phyloP scores from a whole-genome alignment of 2,888 invertebrate genomes.

The Acleris cristana region DNA sequence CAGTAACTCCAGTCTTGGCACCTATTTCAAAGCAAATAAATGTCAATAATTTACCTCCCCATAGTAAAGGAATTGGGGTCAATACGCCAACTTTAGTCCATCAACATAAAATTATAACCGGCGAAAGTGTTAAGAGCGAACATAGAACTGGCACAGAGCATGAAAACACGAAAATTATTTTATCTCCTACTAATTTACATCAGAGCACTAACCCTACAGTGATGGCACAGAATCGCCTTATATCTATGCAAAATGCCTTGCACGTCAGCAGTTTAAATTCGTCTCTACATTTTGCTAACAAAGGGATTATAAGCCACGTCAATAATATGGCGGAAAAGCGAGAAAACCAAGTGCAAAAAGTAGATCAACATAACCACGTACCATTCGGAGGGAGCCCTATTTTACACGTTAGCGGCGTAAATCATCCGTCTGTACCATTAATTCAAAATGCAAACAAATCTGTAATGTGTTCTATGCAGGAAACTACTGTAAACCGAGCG shows the following conservation, averaged over 20 bases:
- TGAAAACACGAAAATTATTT: constrained; percentile 71
- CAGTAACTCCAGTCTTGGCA: constrained; percentile 83
- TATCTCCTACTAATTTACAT: constrained; percentile 69
- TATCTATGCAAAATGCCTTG: constrained; percentile 73
- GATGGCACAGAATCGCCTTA: constrained; percentile 75
- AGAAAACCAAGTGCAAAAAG: constrained; percentile 61
- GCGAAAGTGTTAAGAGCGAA: constrained; percentile 65
- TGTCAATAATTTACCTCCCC: constrained; percentile 72
- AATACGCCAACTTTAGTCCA: constrained; percentile 58
- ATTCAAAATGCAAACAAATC: constrained; percentile 69
- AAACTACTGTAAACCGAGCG: constrained; percentile 59
- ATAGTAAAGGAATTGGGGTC: constrained; percentile 62
- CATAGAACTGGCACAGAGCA: constrained; percentile 55
- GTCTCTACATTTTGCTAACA: constrained; percentile 65
- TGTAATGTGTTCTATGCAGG: constrained; percentile 62
- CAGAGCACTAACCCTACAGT: constrained; percentile 69
- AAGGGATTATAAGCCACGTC: constrained; percentile 68
- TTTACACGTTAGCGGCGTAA: constrained; percentile 68
- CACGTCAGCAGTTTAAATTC: constrained; percentile 67
- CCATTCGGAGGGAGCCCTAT: constrained; percentile 63
- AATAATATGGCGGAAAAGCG: constrained; percentile 65
- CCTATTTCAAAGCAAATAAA: constrained; percentile 84
- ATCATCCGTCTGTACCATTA: constrained; percentile 60
- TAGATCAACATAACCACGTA: constrained; percentile 62
- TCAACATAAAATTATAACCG: constrained; percentile 69